Evolutionary conservation across 2,888 invertebrate genomes (phyloP).

Genomic region (Coelogynopora nodosa): DNA sequence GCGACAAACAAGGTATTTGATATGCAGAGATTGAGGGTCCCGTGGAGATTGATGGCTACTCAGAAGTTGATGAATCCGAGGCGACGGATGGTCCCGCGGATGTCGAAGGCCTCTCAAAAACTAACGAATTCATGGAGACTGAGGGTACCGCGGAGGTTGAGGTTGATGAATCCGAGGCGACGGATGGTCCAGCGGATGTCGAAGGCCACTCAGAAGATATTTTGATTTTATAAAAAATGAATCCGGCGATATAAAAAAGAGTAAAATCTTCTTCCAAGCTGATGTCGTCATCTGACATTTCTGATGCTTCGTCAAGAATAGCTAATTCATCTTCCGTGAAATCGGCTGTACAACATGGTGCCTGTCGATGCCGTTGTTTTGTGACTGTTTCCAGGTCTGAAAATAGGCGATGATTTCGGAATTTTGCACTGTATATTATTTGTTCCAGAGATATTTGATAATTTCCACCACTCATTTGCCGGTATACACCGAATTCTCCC

Average conservation of each 20-base stretch:
- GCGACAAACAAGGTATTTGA: too few relatives aligned
- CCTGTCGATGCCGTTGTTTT: background rate
- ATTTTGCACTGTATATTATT: background rate
- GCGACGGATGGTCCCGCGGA: too few relatives aligned
- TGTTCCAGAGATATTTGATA: background rate
- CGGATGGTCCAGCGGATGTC: too few relatives aligned
- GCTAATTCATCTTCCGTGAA: background rate
- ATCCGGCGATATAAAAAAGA: background rate
- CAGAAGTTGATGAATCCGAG: too few relatives aligned
- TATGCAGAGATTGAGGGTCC: too few relatives aligned
- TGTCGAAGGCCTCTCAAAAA: too few relatives aligned
- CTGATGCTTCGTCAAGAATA: background rate
- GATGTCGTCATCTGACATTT: background rate
- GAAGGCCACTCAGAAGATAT: too few relatives aligned
- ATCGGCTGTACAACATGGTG: background rate
- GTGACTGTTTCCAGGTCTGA: background rate
- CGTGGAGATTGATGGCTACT: too few relatives aligned
- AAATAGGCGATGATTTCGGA: background rate
- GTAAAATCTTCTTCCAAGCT: background rate
- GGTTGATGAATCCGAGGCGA: too few relatives aligned
- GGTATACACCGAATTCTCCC: background rate
- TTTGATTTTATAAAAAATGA: too few relatives aligned
- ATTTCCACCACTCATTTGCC: background rate
- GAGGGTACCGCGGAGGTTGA: too few relatives aligned
- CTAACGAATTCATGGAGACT: too few relatives aligned